Percentiles rank a stretch among this genome's conserved stretches.
These are phyloP conservation scores for Drosophila atripex DNA, from an alignment of 2,888 invertebrate genomes.

Conservation along the genomic window DNA sequence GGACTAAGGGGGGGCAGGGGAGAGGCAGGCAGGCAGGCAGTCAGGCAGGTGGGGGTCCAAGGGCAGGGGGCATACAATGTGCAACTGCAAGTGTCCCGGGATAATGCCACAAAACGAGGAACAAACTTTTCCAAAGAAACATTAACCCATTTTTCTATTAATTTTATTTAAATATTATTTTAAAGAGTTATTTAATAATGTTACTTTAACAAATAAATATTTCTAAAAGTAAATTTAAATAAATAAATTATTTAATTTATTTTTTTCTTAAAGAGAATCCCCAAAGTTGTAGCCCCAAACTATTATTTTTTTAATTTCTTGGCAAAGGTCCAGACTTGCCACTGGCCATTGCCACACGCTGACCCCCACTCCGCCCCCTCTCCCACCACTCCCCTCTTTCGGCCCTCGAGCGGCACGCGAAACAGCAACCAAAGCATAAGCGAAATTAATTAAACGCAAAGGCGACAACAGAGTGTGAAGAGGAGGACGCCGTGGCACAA, in stretches of 20 bases:
- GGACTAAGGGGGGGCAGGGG: neutral
- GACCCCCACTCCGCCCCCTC: neutral
- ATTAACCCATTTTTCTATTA: neutral
- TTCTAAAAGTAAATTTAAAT: neutral
- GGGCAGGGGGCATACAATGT: neutral
- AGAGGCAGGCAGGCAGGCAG: too few species aligned
- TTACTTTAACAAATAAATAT: neutral
- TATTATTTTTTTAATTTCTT: neutral
- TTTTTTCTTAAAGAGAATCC: neutral
- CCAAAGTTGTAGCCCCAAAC: neutral
- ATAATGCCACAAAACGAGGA: neutral
- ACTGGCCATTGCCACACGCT: neutral
- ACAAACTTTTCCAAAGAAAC: neutral
- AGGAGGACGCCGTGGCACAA: too few species aligned
- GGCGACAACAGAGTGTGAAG: conserved; percentile 32
- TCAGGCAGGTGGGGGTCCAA: neutral
- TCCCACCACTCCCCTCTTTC: neutral
- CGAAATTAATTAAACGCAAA: conserved; percentile 77
- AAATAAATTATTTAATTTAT: too few species aligned
- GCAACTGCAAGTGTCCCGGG: neutral
- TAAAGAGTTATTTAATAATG: too few species aligned
- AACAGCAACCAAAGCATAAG: conserved; percentile 40
- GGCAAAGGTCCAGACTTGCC: neutral
- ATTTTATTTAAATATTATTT: too few species aligned
- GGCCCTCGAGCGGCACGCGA: conserved; percentile 25